A percentile compares a stretch with the other conserved stretches of the same genome.
Conservation (phyloP, 2,888 invertebrate genomes). For the Plebejus melissa region DNA sequence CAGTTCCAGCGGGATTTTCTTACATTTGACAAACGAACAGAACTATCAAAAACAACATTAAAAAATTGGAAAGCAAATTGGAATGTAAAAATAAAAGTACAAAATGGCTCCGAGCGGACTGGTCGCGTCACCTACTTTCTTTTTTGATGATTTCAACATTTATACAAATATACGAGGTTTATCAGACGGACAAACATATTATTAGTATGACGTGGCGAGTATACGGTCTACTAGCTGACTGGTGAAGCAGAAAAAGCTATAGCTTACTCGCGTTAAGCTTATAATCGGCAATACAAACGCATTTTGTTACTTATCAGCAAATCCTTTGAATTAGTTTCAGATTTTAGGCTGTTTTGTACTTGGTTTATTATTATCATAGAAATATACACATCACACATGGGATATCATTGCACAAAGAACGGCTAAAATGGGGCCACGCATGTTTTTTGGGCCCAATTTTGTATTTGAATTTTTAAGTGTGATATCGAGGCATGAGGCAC, state of each 20-base stretch:
- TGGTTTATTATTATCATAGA: too few species aligned
- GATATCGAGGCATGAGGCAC: neutral
- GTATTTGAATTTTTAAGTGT: neutral
- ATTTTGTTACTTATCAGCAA: neutral
- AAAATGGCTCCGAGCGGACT: neutral
- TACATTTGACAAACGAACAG: neutral
- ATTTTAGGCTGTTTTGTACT: neutral
- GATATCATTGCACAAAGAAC: too few species aligned
- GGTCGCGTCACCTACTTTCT: conserved; percentile 23
- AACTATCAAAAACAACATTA: neutral
- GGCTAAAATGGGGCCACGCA: neutral
- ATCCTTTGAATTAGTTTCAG: neutral
- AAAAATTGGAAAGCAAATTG: conserved; percentile 26
- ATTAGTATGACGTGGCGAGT: neutral
- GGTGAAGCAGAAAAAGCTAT: neutral
- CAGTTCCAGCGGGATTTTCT: neutral
- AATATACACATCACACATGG: too few species aligned
- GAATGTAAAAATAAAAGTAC: conserved; percentile 24
- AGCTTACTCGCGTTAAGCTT: too few species aligned
- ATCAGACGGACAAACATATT: neutral
- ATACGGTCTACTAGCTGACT: neutral
- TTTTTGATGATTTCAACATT: conserved; percentile 20
- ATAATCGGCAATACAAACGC: too few species aligned
- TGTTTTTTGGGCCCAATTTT: neutral
- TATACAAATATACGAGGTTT: neutral